Evolutionary conservation across 2,797 vertebrate species (phyloP).

Genomic region (Mus caroli): DNA sequence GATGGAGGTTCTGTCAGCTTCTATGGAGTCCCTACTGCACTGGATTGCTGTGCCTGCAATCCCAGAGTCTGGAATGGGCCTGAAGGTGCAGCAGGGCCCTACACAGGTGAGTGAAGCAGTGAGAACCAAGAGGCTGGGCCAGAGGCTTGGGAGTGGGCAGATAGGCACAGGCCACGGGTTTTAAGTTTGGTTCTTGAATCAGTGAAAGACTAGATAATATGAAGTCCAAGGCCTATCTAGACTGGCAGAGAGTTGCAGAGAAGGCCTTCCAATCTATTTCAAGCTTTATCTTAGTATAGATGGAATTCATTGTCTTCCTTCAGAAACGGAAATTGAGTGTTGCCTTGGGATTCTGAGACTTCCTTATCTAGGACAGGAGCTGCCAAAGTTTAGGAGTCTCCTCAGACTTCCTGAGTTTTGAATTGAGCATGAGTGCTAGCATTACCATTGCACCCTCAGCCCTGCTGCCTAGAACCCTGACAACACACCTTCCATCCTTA

Average conservation of each 20-base stretch:
- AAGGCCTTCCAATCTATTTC: background rate
- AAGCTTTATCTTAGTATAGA: background rate
- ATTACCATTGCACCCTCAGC: background rate
- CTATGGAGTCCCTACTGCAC: conserved; percentile 48
- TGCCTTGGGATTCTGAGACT: conserved; percentile 49
- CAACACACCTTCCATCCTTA: conserved; percentile 61
- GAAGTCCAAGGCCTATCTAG: background rate
- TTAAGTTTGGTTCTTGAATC: conserved; percentile 66
- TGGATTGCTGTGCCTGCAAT: conserved; percentile 27
- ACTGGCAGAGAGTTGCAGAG: conserved; percentile 12
- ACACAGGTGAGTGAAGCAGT: conserved; percentile 15
- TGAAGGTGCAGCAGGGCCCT: conserved; percentile 23
- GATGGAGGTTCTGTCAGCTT: conserved; percentile 66
- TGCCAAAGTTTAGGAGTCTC: conserved; percentile 20
- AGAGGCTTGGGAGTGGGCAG: background rate
- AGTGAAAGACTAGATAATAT: conserved; percentile 56
- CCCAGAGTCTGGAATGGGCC: conserved; percentile 44
- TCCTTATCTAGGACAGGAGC: background rate
- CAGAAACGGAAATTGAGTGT: conserved; percentile 61
- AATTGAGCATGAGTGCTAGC: background rate
- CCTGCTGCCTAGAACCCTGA: background rate
- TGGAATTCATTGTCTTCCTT: conserved; percentile 20
- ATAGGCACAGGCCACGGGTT: background rate
- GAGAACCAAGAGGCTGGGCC: conserved; percentile 22
- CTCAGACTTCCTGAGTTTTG: conserved; percentile 24